These are phyloP conservation scores for Diplazon laetatorius DNA, from an alignment of 2,888 invertebrate genomes.

Conservation along the genomic window DNA sequence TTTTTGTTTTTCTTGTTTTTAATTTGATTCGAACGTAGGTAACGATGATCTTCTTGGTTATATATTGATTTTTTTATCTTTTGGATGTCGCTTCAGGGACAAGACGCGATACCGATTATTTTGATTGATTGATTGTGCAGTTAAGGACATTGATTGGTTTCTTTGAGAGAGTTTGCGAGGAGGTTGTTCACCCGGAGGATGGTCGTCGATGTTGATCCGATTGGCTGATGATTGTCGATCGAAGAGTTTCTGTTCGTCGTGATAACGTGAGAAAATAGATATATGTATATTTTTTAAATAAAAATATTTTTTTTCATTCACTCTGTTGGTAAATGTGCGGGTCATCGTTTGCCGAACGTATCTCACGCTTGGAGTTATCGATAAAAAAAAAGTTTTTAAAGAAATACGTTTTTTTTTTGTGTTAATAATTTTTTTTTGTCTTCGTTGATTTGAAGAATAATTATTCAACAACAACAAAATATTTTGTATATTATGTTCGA, in stretches of 20 bases:
- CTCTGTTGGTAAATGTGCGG: background rate
- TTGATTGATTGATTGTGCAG: background rate
- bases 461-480: too few relatives aligned
- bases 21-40: background rate
- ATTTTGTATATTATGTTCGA: too few relatives aligned
- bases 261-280: background rate
- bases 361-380: too few relatives aligned
- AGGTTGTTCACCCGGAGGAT: background rate
- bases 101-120: background rate
- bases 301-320: too few relatives aligned
- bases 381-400: too few relatives aligned
- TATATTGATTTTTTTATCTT: background rate
- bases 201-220: background rate
- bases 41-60: too few relatives aligned
- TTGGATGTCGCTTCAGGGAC: background rate
- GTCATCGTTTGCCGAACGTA: background rate
- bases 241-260: background rate
- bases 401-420: too few relatives aligned
- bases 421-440: too few relatives aligned
- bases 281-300: background rate
- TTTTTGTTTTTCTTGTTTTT: background rate
- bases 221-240: conserved; percentile 1
- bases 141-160: conserved; percentile 1
- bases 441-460: too few relatives aligned
- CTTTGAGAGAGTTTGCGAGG: background rate